Evolutionary conservation across 1,140 invertebrate species (phyloP), one percentile per base, ranked within the genome.

Genomic region (Chionoecetes opilio): DNA sequence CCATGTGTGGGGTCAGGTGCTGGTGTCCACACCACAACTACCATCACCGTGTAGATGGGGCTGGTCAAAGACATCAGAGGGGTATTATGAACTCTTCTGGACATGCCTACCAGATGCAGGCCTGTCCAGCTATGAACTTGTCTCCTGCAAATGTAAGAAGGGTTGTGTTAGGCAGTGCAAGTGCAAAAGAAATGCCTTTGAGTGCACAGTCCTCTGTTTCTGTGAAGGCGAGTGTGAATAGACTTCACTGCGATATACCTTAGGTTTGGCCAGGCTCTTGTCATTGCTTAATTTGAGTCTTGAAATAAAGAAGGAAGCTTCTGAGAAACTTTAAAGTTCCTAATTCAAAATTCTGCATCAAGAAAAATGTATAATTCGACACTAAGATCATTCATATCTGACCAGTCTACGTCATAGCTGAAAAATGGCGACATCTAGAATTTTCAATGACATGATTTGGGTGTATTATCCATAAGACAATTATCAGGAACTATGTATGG

Each of bases 1-100:
- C 84, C 32, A 93, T 93, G 75, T 93, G 92, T 93, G 92, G 92
- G 82, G 82, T 41, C 75, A 93, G 75, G 35, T 93, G 41, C 84
- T 93, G 92, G 3, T 93, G 41, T 84, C 92, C 37, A 84, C 84
- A 93, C 84, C 92, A 87, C 5, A 93, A 31, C 35, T 86, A n/a
- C 92, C 92, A 34, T 31, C 92, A 87, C 82, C 82, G 87, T 38
- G 31, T 84, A 93, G 46, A 35, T 87, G 92, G 92, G 84, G 92
- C 3, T 87, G 84, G 84, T 38, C 85, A 32, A 93, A 5, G 84
- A 87, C 31, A 37, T 8, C n/a, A 9, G 92, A 63, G 46, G 92
- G 84, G 46, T 34, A 38, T 6, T 88, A 63, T 11, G 32, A 8
- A 63, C 91, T 32, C 11, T 63, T 87, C 37, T 87, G 85, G 92